Base-by-base conservation (phyloP, 2,797 vertebrate species). In the Rhinoraja longicauda region DNA sequence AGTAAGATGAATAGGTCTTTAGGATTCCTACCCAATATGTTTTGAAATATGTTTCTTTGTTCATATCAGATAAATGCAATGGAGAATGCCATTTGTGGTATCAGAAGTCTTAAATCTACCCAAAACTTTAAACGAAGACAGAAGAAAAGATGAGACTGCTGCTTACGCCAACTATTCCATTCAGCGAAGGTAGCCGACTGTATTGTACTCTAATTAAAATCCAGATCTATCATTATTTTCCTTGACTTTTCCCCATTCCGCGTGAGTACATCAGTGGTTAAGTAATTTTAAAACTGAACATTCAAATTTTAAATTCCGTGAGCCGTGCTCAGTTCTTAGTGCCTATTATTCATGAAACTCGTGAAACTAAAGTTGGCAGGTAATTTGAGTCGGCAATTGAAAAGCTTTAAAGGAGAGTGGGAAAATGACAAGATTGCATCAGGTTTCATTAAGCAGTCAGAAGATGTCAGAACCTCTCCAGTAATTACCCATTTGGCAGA, bases 401-500 rank as follows among this genome's bases (percentile, higher is more conserved):
- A 88, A 88, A 88, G 84, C 84, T 88, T 88, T 88, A 88, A 88
- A 62, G 32, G 53, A 64, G 88, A 67, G 59, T 88, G 62, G 62
- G 59, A 88, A 88, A 88, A 88, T 88, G 84, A 88, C n/a, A 88
- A 88, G 84, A 88, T 88, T 88, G 84, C 84, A 88, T 88, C 84
- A 88, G 84, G 84, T 88, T 88, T 88, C 84, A 88, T 67, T 88
- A 88, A 88, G n/a, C n/a, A 67, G 62, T 88, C 84, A 88, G 64
- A 64, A 88, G 62, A 88, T 88, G 84, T 88, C 84, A 88, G 84
- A 88, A 88, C 59, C 62, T 88, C 84, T 36, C n/a, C 59, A 36
- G 84, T 67, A 88, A 88, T 88, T 67, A 88, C 59, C 59, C 88
- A 6, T 67, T 64, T 67, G 62, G 59, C 62, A 67, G 29, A 88